phyloP scores from a whole-genome alignment of 1,140 invertebrate genomes.

The Heterodera carotae region DNA sequence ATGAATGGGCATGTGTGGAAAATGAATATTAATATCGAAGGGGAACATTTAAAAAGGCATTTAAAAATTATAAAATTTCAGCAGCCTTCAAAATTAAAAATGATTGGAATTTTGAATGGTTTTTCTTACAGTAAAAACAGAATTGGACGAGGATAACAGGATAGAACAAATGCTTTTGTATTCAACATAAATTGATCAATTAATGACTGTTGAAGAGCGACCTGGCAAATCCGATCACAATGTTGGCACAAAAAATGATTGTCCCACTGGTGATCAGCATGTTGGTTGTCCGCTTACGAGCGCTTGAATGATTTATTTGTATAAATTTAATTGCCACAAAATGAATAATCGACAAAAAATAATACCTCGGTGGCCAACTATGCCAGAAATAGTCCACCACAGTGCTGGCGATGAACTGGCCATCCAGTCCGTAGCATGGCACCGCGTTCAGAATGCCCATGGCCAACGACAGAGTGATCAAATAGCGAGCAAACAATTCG shows the following conservation, averaged over 20 bases:
- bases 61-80: too few species aligned
- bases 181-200: background rate
- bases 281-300: conserved; percentile 36
- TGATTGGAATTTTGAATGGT: too few species aligned
- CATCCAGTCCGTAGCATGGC: conserved; percentile 89
- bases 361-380: conserved; percentile 26
- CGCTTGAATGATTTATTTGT: conserved; percentile 15
- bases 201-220: conserved; percentile 31
- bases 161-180: too few species aligned
- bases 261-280: conserved; percentile 43
- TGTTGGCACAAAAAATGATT: conserved; percentile 44
- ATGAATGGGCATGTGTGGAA: too few species aligned
- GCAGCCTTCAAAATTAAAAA: too few species aligned
- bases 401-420: conserved; percentile 67
- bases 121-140: too few species aligned
- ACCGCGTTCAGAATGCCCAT: conserved; percentile 86
- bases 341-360: background rate
- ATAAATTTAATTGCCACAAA: background rate
- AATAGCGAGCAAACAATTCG: conserved; percentile 68
- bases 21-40: too few species aligned
- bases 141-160: too few species aligned
- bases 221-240: conserved; percentile 51
- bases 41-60: too few species aligned
- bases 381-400: conserved; percentile 56
- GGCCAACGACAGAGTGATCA: conserved; percentile 85